Conservation (phyloP, 1,140 invertebrate species). For the Musca vetustissima region DNA sequence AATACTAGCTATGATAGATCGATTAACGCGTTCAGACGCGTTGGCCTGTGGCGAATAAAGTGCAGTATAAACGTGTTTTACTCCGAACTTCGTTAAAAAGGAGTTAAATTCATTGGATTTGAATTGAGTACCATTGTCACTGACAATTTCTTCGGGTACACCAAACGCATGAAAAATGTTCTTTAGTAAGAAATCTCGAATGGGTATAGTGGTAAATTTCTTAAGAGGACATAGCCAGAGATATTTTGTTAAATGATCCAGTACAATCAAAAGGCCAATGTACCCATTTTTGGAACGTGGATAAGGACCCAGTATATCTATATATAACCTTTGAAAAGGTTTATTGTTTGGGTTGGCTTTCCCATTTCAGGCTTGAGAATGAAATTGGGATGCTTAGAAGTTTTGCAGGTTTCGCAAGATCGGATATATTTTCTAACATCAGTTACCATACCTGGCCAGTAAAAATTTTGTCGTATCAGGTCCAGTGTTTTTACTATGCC, state of each 20-base stretch:
- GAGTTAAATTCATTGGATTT: constrained; percentile 32
- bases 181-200: constrained; percentile 25
- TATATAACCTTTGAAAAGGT: too few relatives aligned
- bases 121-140: constrained; percentile 38
- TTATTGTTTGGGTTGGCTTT: too few relatives aligned
- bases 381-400: too few relatives aligned
- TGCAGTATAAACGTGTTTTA: constrained; percentile 28
- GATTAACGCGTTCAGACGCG: too few relatives aligned
- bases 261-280: too few relatives aligned
- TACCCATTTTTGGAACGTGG: too few relatives aligned
- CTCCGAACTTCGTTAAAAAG: constrained; percentile 23
- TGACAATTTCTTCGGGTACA: constrained; percentile 31
- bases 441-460: not conserved
- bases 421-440: not conserved
- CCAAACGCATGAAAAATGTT: constrained; percentile 32
- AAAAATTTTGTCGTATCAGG: not conserved
- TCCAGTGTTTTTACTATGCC: not conserved
- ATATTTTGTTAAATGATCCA: too few relatives aligned
- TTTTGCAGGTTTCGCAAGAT: too few relatives aligned
- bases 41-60: constrained; percentile 33
- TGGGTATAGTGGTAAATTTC: not conserved
- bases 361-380: too few relatives aligned
- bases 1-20: constrained; percentile 24
- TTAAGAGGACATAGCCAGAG: too few relatives aligned
- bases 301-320: too few relatives aligned